Evolutionary conservation across 2,113 vertebrate species (phyloP).

Genomic region (Rhinolophus sinicus): DNA sequence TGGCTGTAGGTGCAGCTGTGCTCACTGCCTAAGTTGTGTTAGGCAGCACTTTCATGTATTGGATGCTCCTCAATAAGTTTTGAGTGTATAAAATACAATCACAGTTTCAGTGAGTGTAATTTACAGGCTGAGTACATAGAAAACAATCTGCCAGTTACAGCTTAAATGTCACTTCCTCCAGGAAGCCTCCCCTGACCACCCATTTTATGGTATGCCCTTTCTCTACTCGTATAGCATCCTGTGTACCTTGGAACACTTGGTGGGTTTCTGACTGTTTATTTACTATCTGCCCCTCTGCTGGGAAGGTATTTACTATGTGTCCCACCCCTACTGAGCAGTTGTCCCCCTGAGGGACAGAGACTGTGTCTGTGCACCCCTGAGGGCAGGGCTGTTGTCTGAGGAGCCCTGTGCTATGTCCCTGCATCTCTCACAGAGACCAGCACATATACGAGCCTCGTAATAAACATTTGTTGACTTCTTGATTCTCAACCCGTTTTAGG

Average conservation of each 20-base stretch:
- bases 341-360: neutral
- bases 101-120: neutral
- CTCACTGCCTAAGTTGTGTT: too few relatives aligned
- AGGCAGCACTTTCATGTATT: neutral
- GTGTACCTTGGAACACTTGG: neutral
- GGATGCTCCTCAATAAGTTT: neutral
- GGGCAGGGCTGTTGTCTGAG: neutral
- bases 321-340: neutral
- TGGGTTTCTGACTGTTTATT: neutral
- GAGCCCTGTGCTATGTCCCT: neutral
- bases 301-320: neutral
- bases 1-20: too few relatives aligned
- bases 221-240: neutral
- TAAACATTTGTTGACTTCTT: neutral
- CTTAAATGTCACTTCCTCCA: neutral
- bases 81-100: neutral
- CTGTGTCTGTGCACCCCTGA: too few relatives aligned
- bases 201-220: neutral
- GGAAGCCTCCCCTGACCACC: neutral
- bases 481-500: neutral
- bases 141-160: neutral
- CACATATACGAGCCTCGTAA: rapidly evolving
- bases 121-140: neutral
- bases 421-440: neutral
- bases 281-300: neutral